phyloP scores from a whole-genome alignment of 1,140 invertebrate species.

The Drosophila nigrodunni region DNA sequence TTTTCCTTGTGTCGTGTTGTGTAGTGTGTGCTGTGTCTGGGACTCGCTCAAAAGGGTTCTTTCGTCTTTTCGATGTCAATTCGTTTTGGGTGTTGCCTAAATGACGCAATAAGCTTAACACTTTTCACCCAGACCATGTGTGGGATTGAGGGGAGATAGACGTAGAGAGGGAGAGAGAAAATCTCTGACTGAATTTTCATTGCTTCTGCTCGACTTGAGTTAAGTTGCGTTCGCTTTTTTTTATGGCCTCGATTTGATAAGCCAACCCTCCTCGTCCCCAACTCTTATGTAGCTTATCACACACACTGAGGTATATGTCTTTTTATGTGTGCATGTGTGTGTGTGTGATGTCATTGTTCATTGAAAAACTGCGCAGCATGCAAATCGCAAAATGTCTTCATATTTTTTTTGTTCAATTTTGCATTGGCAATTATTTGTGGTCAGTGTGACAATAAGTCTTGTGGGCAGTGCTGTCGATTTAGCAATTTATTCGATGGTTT shows the following conservation, averaged over 20 bases:
- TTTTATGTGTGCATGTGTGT: background rate
- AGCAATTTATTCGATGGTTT: too few species aligned
- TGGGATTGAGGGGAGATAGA: too few species aligned
- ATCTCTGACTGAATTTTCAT: slow-evolving; percentile 65
- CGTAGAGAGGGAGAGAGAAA: background rate
- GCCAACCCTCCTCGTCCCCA: slow-evolving; percentile 40
- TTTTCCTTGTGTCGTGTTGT: background rate
- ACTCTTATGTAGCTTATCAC: slow-evolving; percentile 32
- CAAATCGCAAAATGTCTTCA: slow-evolving; percentile 51
- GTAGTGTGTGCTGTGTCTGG: slow-evolving; percentile 26
- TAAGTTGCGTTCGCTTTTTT: slow-evolving; percentile 51
- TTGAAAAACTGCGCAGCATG: slow-evolving; percentile 77
- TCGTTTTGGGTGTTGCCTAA: slow-evolving; percentile 74
- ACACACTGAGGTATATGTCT: background rate
- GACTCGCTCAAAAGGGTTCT: slow-evolving; percentile 61
- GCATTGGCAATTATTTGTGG: slow-evolving; percentile 78
- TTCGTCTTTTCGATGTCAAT: slow-evolving; percentile 69
- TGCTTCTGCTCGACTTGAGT: slow-evolving; percentile 77
- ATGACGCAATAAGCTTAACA: slow-evolving; percentile 82
- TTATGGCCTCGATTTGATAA: slow-evolving; percentile 63
- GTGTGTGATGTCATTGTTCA: slow-evolving; percentile 73
- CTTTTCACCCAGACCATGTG: slow-evolving; percentile 34
- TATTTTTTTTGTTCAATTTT: slow-evolving; percentile 59
- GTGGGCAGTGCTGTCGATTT: too few species aligned
- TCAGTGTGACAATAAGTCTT: slow-evolving; percentile 34